Conservation (phyloP, 2,797 vertebrate genomes). For the Neomorphus geoffroyi region DNA sequence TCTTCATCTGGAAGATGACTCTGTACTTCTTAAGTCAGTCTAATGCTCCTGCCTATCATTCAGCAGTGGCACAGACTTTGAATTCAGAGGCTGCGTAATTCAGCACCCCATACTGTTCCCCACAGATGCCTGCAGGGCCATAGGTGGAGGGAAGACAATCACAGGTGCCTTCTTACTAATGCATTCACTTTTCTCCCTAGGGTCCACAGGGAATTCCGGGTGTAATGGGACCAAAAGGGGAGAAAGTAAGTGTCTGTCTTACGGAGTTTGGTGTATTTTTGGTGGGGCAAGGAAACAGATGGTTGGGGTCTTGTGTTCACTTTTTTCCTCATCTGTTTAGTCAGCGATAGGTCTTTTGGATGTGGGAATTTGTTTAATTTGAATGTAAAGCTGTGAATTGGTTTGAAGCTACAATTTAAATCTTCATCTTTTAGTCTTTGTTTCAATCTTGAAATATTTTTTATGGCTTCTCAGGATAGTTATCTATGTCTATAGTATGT, state of each 20-base stretch:
- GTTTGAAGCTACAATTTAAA: neutral
- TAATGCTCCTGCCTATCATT: neutral
- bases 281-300: neutral
- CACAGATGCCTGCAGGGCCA: neutral
- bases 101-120: neutral
- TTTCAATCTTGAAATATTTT: neutral
- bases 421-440: neutral
- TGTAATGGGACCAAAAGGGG: conserved; percentile 90
- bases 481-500: neutral
- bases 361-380: neutral
- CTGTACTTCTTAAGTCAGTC: neutral
- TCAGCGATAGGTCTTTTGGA: neutral
- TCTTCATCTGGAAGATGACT: neutral
- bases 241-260: conserved; percentile 84
- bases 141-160: neutral
- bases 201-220: conserved; percentile 92
- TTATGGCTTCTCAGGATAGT: neutral
- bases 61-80: neutral
- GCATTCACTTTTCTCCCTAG: conserved; percentile 71
- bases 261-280: neutral
- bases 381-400: neutral
- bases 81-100: neutral
- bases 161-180: neutral
- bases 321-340: neutral
- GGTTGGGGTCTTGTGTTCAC: fast-evolving